phyloP scores from a whole-genome alignment of 2,888 invertebrate genomes.

The Orchestes rusci region DNA sequence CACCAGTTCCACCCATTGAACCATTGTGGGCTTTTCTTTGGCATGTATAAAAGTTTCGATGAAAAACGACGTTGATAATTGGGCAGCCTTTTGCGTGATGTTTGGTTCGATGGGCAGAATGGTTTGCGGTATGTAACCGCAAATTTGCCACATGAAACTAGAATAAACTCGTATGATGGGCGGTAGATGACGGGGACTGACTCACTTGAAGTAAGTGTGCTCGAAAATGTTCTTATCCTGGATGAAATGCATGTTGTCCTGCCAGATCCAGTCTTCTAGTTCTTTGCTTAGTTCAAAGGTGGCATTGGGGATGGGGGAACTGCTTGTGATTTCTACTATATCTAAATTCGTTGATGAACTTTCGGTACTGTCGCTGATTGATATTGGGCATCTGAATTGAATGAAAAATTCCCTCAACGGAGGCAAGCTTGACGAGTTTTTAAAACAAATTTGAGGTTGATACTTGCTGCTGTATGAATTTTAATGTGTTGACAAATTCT shows the following conservation, averaged over 20 bases:
- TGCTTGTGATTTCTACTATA: conserved; percentile 28
- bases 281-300: conserved; percentile 64
- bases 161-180: conserved; percentile 24
- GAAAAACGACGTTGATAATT: conserved; percentile 88
- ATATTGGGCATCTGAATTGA: conserved; percentile 47
- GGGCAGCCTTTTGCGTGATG: conserved; percentile 77
- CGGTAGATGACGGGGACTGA: background rate
- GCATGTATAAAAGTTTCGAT: conserved; percentile 96
- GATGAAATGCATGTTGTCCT: conserved; percentile 91
- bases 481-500: too few relatives aligned
- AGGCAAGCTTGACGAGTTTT: too few relatives aligned
- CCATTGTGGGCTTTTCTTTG: conserved; percentile 96
- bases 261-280: conserved; percentile 93
- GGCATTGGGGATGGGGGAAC: conserved; percentile 19
- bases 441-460: too few relatives aligned
- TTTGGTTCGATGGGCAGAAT: conserved; percentile 70
- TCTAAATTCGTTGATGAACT: conserved; percentile 36
- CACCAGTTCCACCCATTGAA: conserved; percentile 91
- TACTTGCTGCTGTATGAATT: too few relatives aligned
- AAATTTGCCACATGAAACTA: conserved; percentile 96
- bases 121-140: conserved; percentile 87
- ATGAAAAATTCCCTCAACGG: too few relatives aligned
- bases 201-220: conserved; percentile 89
- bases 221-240: conserved; percentile 95
- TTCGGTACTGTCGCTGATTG: conserved; percentile 39